These are phyloP conservation scores for Achlya flavicornis DNA, from an alignment of 2,888 invertebrate genomes.

Conservation along the genomic window DNA sequence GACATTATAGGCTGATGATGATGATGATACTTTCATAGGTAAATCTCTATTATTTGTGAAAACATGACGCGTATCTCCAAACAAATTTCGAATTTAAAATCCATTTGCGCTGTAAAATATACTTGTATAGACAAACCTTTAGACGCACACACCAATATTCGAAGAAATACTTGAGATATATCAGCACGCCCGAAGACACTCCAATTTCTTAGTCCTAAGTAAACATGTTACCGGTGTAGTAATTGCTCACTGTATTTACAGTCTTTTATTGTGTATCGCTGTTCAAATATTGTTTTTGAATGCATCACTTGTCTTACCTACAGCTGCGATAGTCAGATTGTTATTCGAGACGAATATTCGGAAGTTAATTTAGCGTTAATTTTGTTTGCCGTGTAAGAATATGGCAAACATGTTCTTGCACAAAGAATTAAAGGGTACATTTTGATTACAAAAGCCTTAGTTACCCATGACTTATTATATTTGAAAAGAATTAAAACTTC, in stretches of 20 bases:
- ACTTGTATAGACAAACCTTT: conserved; percentile 9
- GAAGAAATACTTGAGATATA: conserved; percentile 74
- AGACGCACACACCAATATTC: conserved; percentile 31
- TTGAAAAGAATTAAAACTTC: neutral
- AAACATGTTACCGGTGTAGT: conserved; percentile 80
- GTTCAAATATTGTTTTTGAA: conserved; percentile 80
- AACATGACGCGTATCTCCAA: too few relatives aligned
- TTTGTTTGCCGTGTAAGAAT: conserved; percentile 57
- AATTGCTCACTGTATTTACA: conserved; percentile 81
- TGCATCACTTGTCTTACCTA: conserved; percentile 77
- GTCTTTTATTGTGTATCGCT: conserved; percentile 81
- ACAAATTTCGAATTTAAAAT: neutral
- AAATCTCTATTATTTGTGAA: too few relatives aligned
- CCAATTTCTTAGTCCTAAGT: conserved; percentile 81
- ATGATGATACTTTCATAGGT: too few relatives aligned
- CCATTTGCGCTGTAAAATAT: neutral
- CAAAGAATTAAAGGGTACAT: neutral
- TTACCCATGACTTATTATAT: neutral
- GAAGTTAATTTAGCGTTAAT: conserved; percentile 77
- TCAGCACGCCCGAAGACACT: conserved; percentile 79
- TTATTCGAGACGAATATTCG: conserved; percentile 55
- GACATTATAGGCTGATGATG: too few relatives aligned
- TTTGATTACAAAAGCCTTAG: neutral
- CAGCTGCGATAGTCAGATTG: conserved; percentile 62
- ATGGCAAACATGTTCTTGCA: conserved; percentile 17